Conservation (phyloP, 2,797 vertebrate genomes). For the Pangasius djambal region DNA sequence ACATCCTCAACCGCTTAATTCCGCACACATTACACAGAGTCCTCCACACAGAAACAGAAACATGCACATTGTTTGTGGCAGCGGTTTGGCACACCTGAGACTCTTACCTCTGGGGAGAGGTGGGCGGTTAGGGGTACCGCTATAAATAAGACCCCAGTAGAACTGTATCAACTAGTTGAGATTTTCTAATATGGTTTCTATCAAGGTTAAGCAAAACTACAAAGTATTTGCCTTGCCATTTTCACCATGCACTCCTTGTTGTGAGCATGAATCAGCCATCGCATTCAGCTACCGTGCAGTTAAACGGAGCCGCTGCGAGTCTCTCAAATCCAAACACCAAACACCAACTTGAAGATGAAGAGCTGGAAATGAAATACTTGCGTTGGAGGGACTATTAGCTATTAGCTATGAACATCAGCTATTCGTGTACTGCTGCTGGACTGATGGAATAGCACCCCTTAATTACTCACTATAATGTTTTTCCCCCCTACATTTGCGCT, state of each 20-base stretch:
- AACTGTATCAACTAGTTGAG: not conserved
- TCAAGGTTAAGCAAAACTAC: not conserved
- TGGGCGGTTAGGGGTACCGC: not conserved
- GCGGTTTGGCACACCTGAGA: slow-evolving; percentile 24
- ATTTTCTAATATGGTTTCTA: not conserved
- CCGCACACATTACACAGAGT: slow-evolving; percentile 36
- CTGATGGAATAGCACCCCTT: not conserved
- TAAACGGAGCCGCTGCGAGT: not conserved
- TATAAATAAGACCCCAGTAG: not conserved
- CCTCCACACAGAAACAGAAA: slow-evolving; percentile 24
- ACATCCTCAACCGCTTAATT: slow-evolving; percentile 49
- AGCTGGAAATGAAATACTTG: not conserved
- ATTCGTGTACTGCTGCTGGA: not conserved
- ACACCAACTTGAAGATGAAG: not conserved
- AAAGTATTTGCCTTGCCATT: not conserved
- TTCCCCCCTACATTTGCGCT: not conserved
- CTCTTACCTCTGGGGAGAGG: not conserved
- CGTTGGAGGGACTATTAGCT: not conserved
- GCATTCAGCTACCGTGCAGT: slow-evolving; percentile 12
- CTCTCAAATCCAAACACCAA: not conserved
- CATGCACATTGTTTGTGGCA: slow-evolving; percentile 32
- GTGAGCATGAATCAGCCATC: slow-evolving; percentile 4
- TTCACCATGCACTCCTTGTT: not conserved
- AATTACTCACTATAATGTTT: not conserved
- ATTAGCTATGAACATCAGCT: not conserved